Evolutionary conservation across 2,888 invertebrate species (phyloP).

Genomic region (Epinotia nisella): DNA sequence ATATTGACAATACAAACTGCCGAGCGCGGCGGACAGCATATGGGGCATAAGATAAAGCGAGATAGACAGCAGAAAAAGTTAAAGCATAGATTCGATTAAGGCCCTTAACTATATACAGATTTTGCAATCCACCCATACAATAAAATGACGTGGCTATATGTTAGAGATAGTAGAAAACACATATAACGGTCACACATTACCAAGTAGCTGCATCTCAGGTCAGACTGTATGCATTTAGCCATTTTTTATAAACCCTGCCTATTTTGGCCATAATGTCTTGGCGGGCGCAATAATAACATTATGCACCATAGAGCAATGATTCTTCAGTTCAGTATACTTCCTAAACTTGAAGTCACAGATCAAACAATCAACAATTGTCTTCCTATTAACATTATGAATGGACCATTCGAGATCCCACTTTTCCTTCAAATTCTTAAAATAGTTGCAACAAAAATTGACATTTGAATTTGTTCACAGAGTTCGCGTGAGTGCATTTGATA

Average conservation of each 20-base stretch:
- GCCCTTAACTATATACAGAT: too few relatives aligned
- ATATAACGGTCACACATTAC: too few relatives aligned
- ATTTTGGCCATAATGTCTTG: conserved; percentile 60
- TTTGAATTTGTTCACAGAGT: conserved; percentile 58
- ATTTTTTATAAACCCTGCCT: conserved; percentile 36
- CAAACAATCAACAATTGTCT: conserved; percentile 72
- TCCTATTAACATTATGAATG: conserved; percentile 72
- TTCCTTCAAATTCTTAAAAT: conserved; percentile 67
- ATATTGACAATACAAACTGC: too few relatives aligned
- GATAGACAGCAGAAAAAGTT: too few relatives aligned
- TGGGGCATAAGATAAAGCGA: too few relatives aligned
- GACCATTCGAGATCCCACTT: conserved; percentile 82
- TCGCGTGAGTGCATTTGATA: conserved; percentile 66
- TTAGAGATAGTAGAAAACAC: neutral
- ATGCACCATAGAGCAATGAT: conserved; percentile 66
- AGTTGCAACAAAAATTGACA: conserved; percentile 70
- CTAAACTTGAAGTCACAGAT: conserved; percentile 73
- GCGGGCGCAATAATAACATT: conserved; percentile 64
- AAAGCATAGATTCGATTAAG: too few relatives aligned
- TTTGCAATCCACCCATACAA: too few relatives aligned
- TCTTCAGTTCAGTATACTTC: conserved; percentile 73
- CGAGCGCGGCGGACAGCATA: too few relatives aligned
- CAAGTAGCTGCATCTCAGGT: too few relatives aligned
- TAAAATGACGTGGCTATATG: neutral
- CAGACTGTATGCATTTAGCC: neutral